Base-by-base conservation (phyloP, 1,140 invertebrate genomes). In the Lasioglossum baleicum region DNA sequence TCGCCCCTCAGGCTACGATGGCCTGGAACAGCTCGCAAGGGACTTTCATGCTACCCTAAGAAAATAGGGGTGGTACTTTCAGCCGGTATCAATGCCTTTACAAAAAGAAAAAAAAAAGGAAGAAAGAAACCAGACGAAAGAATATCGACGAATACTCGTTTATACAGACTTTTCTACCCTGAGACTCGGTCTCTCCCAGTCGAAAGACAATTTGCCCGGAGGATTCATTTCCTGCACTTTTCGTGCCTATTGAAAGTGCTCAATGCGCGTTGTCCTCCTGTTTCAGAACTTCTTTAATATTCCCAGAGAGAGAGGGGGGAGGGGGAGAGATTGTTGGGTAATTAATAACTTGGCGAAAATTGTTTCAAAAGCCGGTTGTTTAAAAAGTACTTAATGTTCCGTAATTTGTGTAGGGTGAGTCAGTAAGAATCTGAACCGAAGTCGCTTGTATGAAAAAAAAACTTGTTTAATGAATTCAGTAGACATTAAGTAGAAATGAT, bases 21-120 rank as follows among this genome's bases (percentile, higher is more conserved):
- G 44, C 17, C 44, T 67, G 67, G 61, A 77, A 71, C 60, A 53
- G 48, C 44, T 42, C 80, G n/a, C 51, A n/a, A n/a, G 67, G 75
- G 80, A 77, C 31, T 48, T 71, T 67, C 53, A 20, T 56, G 60
- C 31, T 17, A 22, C n/a, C 51, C 67, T 66, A 72, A 81, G 80
- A 81, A 81, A 81, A 81, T 60, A 71, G 26, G 31, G n/a, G 53
- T 3, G 15, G 53, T 61, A 58, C 63, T 71, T 81, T 58, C 74
- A 77, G n/a, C 35, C 48, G 26, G 61, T 26, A 51, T 71, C 60
- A 76, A 79, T 60, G 70, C 70, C 61, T 82, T 79, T 69, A 61
- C 26, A 79, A 69, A 22, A 26, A 0, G 26, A 26, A n/a, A 48
- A 48, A 48, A 0, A 11, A 48, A 13, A 48, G 5, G 11, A 48